phyloP scores from a whole-genome alignment of 2,113 vertebrate genomes.

The Myodes glareolus region DNA sequence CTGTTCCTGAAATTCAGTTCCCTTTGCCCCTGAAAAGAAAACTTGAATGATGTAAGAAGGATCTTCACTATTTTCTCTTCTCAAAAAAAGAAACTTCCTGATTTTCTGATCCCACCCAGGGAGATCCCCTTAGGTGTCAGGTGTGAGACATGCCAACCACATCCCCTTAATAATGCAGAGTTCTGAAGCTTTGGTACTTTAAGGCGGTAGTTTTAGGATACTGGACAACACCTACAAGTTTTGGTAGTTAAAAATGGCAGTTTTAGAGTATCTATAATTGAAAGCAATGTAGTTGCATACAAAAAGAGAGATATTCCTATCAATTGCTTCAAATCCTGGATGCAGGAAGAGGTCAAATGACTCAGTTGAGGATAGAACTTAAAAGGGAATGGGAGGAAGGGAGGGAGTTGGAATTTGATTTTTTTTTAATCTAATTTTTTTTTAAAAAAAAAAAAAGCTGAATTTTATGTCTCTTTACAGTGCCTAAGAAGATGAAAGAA shows the following conservation, averaged over 20 bases:
- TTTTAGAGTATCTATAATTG: no score
- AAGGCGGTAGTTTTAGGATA: not conserved
- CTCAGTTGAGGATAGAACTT: not conserved
- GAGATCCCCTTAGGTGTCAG: not conserved
- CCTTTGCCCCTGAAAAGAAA: not conserved
- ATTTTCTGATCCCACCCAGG: not conserved
- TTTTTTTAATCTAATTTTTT: no score
- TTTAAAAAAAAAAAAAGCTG: no score
- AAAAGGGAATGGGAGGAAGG: no score
- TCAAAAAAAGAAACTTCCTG: not conserved
- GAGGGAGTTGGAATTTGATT: no score
- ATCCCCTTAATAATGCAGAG: not conserved
- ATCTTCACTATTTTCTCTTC: not conserved
- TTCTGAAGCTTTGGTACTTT: not conserved
- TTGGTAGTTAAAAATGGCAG: no score
- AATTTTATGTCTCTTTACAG: not conserved
- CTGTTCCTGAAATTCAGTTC: not conserved
- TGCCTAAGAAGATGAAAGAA: not conserved
- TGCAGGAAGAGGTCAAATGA: not conserved
- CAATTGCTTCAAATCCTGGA: not conserved
- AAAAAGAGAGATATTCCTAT: not conserved
- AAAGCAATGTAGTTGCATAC: not conserved
- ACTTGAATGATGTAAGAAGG: not conserved
- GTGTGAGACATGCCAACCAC: not conserved
- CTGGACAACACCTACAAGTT: no score